phyloP scores from a whole-genome alignment of 2,113 vertebrate species.

The Nymphicus hollandicus region DNA sequence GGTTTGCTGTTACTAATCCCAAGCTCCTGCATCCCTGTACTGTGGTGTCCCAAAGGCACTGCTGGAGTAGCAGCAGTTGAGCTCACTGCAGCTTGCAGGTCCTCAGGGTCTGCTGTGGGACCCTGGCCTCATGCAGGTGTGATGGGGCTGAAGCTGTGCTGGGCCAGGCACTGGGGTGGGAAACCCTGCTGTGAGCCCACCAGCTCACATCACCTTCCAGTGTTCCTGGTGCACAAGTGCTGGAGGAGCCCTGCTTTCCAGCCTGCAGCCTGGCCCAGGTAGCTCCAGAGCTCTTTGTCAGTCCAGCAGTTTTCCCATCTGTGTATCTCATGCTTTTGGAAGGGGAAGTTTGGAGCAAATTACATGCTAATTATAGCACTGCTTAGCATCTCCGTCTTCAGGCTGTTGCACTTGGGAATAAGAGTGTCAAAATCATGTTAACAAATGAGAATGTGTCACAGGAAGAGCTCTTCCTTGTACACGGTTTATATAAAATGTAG shows the following conservation, averaged over 20 bases:
- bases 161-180: rapidly evolving
- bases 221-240: rapidly evolving
- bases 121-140: rapidly evolving
- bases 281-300: background rate
- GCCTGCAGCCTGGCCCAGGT: background rate
- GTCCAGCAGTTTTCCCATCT: background rate
- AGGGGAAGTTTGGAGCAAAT: background rate
- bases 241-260: background rate
- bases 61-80: background rate
- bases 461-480: background rate
- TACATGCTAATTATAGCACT: constrained; percentile 32
- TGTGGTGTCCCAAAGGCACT: rapidly evolving
- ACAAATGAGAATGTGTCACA: constrained; percentile 36
- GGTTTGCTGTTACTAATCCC: background rate
- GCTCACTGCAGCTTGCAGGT: background rate
- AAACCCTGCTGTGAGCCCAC: background rate
- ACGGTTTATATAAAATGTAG: background rate
- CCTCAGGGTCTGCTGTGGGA: rapidly evolving
- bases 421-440: constrained; percentile 45
- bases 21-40: rapidly evolving
- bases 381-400: constrained; percentile 3
- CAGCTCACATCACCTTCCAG: background rate
- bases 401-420: background rate
- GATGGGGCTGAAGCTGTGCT: rapidly evolving
- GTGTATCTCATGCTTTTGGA: constrained; percentile 10